Percentiles rank a stretch among this genome's conserved stretches.
Evolutionary conservation across 2,888 invertebrate genomes (phyloP).

Genomic region (Nephrotoma guestfalica): DNA sequence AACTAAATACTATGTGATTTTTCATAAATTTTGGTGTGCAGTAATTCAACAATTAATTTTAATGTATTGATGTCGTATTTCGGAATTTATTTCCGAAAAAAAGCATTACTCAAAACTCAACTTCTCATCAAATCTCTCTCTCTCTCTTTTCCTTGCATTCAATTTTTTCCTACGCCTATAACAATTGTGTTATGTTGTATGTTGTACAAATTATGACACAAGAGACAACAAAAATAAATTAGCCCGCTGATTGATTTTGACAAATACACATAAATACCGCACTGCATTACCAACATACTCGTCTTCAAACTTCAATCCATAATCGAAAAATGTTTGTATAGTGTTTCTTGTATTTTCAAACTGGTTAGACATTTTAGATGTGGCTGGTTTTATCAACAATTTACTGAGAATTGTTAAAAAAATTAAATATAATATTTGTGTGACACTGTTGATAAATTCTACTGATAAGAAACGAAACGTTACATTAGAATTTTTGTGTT

Average conservation of each 20-base stretch:
- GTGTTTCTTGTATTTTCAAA: neutral
- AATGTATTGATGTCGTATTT: no score
- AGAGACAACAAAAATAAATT: neutral
- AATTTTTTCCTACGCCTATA: no score
- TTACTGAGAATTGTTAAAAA: neutral
- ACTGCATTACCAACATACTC: neutral
- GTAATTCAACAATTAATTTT: no score
- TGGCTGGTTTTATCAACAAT: neutral
- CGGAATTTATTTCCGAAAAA: no score
- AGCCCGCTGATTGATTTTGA: neutral
- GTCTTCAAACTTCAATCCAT: neutral
- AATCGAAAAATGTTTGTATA: neutral
- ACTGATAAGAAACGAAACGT: neutral
- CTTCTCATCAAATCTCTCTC: no score
- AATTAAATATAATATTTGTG: neutral
- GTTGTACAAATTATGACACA: neutral
- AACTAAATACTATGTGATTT: no score
- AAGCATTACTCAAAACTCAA: no score
- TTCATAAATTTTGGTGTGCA: no score
- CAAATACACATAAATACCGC: neutral
- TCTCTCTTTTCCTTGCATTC: no score
- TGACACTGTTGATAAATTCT: neutral
- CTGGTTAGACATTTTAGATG: neutral
- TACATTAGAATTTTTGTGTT: neutral
- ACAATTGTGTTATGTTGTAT: no score